Percentiles rank a stretch among this genome's conserved stretches.
phyloP scores from a whole-genome alignment of 2,888 invertebrate genomes.

The Liposcelis brunnea region DNA sequence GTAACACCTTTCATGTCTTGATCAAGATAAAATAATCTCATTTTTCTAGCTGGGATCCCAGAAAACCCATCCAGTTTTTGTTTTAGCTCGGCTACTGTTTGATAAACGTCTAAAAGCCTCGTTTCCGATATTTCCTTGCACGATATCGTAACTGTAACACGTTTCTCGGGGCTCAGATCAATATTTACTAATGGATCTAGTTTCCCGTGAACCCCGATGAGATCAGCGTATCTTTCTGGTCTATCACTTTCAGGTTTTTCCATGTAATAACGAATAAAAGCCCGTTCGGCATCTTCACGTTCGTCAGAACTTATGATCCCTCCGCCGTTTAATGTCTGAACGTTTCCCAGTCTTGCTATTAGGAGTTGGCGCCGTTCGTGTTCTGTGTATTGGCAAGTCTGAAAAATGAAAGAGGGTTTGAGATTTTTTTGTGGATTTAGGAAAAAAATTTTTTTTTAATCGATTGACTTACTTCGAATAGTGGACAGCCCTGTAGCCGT shows the following conservation, averaged over 20 bases:
- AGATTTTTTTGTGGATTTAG: conserved; percentile 7
- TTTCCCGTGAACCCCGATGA: conserved; percentile 71
- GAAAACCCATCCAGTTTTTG: conserved; percentile 60
- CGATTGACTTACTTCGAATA: conserved; percentile 33
- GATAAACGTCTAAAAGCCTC: conserved; percentile 56
- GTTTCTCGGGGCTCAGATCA: conserved; percentile 69
- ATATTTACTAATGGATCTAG: conserved; percentile 79
- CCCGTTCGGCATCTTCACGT: conserved; percentile 79
- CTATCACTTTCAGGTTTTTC: conserved; percentile 68
- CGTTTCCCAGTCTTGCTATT: conserved; percentile 73
- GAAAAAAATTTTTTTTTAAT: no score
- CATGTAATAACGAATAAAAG: conserved; percentile 84
- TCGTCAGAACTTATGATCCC: conserved; percentile 68
- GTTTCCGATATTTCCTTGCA: conserved; percentile 21
- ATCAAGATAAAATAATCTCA: conserved; percentile 80
- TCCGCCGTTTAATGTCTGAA: conserved; percentile 77
- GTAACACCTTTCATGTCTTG: conserved; percentile 37
- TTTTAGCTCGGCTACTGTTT: conserved; percentile 52
- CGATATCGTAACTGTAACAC: conserved; percentile 66
- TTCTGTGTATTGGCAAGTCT: conserved; percentile 52
- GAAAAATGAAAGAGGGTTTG: conserved; percentile 10
- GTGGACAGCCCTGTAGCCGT: conserved; percentile 56
- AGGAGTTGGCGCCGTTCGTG: conserved; percentile 74
- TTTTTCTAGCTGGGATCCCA: conserved; percentile 64
- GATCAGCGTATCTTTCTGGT: conserved; percentile 67